Percentiles rank a stretch among this genome's conserved stretches.
Evolutionary conservation across 2,113 vertebrate species (phyloP).

Genomic region (Canis aureus): DNA sequence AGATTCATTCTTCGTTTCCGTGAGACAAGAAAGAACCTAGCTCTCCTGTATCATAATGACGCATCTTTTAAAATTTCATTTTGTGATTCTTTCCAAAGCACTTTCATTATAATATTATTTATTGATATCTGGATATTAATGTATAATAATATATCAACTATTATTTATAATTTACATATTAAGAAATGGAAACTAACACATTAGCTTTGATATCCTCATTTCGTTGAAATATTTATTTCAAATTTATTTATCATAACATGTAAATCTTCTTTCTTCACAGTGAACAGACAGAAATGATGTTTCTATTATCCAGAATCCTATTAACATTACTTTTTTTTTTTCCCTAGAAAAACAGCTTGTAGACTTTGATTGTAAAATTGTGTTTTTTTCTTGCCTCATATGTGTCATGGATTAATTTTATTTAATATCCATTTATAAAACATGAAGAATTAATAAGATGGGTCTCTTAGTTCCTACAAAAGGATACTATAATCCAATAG

Average conservation of each 20-base stretch:
- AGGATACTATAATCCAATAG: no score
- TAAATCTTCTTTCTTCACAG: not conserved
- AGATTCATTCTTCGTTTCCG: no score
- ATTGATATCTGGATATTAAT: not conserved
- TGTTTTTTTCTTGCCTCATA: not conserved
- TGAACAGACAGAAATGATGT: not conserved
- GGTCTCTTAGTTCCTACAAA: not conserved
- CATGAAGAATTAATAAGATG: not conserved
- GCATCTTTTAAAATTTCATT: not conserved
- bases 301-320: not conserved
- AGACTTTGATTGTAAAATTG: not conserved
- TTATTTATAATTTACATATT: not conserved
- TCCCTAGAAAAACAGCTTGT: not conserved
- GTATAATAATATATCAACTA: not conserved
- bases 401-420: not conserved
- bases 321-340: not conserved
- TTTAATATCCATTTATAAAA: constrained; percentile 10
- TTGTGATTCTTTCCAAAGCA: not conserved
- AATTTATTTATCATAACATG: not conserved
- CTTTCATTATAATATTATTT: not conserved
- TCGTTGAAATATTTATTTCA: constrained; percentile 10
- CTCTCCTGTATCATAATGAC: no score
- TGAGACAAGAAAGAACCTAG: no score
- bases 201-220: not conserved
- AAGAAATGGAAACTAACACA: not conserved